Percentiles rank a stretch among this genome's conserved stretches.
Evolutionary conservation across 2,888 invertebrate species (phyloP).

Genomic region (Theretra japonica): DNA sequence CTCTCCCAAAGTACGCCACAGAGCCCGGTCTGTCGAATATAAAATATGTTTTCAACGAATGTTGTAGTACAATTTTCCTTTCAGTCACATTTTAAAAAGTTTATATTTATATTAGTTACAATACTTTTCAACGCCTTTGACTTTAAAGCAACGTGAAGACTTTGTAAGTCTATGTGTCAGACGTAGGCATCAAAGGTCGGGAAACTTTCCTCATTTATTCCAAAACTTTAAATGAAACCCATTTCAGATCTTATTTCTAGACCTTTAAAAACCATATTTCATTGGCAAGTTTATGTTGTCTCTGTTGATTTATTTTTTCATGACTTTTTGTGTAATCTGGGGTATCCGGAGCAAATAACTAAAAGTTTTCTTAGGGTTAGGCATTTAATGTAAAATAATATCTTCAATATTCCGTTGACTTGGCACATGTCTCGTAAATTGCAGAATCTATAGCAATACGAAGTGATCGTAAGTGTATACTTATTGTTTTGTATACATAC

Average conservation of each 20-base stretch:
- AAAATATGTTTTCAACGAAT: no score
- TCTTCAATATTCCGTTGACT: neutral
- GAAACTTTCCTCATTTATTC: constrained; percentile 51
- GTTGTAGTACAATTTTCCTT: no score
- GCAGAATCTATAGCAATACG: no score
- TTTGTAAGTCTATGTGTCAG: constrained; percentile 24
- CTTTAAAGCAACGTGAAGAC: neutral
- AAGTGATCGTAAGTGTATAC: no score
- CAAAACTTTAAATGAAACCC: constrained; percentile 18
- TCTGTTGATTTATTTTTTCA: constrained; percentile 25
- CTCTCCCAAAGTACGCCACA: no score
- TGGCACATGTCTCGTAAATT: neutral
- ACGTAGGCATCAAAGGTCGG: constrained; percentile 43
- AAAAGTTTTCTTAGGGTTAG: neutral
- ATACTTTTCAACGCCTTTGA: constrained; percentile 15
- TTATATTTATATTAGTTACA: neutral
- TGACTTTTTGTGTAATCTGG: constrained; percentile 12
- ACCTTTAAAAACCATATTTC: constrained; percentile 21
- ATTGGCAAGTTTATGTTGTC: constrained; percentile 8
- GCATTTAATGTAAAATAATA: neutral
- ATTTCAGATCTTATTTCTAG: constrained; percentile 25
- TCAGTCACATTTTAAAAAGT: no score
- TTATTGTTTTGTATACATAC: no score
- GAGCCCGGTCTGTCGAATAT: no score
- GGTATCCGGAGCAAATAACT: constrained; percentile 10